These are phyloP conservation scores for Sitta europaea DNA, from an alignment of 2,113 vertebrate genomes.

Conservation along the genomic window DNA sequence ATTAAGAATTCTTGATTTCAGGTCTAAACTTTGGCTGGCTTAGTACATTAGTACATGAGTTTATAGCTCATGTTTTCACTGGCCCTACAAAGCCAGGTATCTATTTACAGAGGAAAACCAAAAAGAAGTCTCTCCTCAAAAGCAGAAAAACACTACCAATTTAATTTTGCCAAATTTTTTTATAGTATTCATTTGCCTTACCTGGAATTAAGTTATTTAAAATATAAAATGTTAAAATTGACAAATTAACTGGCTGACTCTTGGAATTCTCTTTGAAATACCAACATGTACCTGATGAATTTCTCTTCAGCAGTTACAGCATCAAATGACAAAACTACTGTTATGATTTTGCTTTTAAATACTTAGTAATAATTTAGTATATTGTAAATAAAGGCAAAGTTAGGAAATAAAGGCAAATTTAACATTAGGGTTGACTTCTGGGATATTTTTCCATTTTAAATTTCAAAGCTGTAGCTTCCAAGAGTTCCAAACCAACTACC, in stretches of 20 bases:
- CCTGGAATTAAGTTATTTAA: background rate
- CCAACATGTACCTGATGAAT: fast-evolving
- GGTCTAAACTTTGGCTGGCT: background rate
- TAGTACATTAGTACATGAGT: no score
- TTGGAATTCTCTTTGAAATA: background rate
- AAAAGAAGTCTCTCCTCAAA: background rate
- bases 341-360: background rate
- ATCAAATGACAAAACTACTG: background rate
- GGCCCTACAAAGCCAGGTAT: background rate
- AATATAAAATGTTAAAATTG: background rate
- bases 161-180: background rate
- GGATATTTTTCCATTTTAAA: background rate
- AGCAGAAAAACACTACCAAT: background rate
- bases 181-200: background rate
- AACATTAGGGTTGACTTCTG: background rate
- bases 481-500: background rate
- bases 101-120: background rate
- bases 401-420: background rate
- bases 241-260: background rate
- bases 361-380: background rate
- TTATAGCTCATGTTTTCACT: background rate
- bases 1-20: background rate
- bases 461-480: background rate
- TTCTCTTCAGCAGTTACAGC: background rate
- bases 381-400: background rate